phyloP scores from a whole-genome alignment of 2,888 invertebrate genomes.

The Hylaea fasciaria region DNA sequence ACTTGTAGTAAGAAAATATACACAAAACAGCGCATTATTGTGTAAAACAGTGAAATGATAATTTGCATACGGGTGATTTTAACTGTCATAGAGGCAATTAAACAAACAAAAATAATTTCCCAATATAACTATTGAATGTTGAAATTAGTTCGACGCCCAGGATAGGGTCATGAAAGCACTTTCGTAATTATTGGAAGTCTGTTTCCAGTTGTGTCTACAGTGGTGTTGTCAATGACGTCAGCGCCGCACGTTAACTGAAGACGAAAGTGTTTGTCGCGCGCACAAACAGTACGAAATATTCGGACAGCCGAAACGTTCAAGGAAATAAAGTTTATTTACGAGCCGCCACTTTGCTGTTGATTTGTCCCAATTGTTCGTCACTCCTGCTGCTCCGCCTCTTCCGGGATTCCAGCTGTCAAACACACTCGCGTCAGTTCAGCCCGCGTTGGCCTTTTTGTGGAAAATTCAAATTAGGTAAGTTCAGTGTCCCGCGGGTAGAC shows the following conservation, averaged over 20 bases:
- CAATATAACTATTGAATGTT: neutral
- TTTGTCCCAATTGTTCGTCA: conserved; percentile 14
- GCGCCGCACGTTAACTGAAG: conserved; percentile 2
- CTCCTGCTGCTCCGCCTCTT: conserved; percentile 5
- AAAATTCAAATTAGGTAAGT: conserved; percentile 27
- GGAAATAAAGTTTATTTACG: conserved; percentile 17
- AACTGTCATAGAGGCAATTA: neutral
- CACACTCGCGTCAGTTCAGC: conserved; percentile 8
- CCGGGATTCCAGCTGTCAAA: conserved; percentile 25
- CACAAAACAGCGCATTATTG: too few relatives aligned
- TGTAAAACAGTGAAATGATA: too few relatives aligned
- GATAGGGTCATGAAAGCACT: neutral
- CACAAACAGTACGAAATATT: conserved; percentile 10
- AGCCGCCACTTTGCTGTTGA: conserved; percentile 9
- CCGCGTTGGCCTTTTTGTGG: conserved; percentile 11
- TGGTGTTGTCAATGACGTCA: conserved; percentile 11
- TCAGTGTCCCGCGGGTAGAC: conserved; percentile 15
- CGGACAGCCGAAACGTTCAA: neutral
- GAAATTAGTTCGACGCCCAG: conserved; percentile 3
- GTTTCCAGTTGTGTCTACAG: neutral
- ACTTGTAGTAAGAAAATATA: neutral
- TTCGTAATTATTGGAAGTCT: neutral
- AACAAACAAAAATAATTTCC: neutral
- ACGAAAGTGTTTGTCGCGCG: conserved; percentile 12
- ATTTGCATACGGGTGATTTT: neutral